Conservation (phyloP, 2,113 vertebrate genomes). For the Rattus rattus region DNA sequence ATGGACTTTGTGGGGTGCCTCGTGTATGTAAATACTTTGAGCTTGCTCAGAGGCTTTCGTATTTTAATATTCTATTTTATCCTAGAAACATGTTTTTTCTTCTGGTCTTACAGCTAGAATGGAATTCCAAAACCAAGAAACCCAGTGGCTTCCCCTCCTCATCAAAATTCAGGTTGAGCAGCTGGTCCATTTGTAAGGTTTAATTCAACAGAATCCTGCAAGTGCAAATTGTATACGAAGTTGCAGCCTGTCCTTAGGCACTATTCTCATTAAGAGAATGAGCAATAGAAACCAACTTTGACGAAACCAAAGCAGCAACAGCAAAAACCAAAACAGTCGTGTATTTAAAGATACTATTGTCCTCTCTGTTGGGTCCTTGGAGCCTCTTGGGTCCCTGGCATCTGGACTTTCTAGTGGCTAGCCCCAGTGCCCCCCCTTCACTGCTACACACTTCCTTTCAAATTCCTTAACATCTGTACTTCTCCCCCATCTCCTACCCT, state of each 20-base stretch:
- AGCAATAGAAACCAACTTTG: background rate
- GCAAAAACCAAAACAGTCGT: no score
- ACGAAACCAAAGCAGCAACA: background rate
- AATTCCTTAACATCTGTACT: no score
- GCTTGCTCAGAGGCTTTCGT: conserved; percentile 27
- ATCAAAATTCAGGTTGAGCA: background rate
- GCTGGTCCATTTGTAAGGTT: background rate
- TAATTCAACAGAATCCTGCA: conserved; percentile 20
- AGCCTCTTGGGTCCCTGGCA: no score
- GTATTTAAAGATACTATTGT: background rate
- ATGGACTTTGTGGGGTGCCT: background rate
- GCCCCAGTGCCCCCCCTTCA: no score
- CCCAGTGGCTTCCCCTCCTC: background rate
- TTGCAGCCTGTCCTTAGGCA: background rate
- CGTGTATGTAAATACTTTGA: conserved; percentile 30
- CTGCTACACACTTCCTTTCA: no score
- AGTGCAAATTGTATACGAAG: background rate
- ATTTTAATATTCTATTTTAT: conserved; percentile 60
- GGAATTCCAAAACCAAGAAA: conserved; percentile 41
- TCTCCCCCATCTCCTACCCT: no score
- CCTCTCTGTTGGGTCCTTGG: no score
- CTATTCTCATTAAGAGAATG: background rate
- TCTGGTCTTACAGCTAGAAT: background rate
- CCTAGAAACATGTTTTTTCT: background rate
- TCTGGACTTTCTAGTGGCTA: no score